Base-by-base conservation (phyloP, 2,797 vertebrate genomes). In the Notolepis coatsorum region DNA sequence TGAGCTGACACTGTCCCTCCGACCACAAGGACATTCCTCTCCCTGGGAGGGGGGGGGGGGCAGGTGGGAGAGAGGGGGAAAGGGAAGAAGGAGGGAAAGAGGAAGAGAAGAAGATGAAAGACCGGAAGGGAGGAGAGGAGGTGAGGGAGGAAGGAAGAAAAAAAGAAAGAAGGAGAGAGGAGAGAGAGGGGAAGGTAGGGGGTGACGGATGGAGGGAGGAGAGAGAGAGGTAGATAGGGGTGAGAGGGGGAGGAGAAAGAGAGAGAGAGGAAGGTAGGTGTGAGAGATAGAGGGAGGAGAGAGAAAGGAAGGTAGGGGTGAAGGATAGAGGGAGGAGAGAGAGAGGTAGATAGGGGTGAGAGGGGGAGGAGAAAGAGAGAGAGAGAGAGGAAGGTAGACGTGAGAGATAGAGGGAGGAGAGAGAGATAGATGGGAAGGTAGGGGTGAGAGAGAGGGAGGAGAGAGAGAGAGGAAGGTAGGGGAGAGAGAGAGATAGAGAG, bases 1-100 rank as follows among this genome's bases (percentile, higher is more conserved):
- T 77, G 89, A 73, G 45, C 41, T 73, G 68, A 75, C 81, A 15
- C 66, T 56, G 84, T 86, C 63, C 84, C 18, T 84, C 70, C 66
- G 66, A 65, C 51, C 54, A 61, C 82, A 84, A 87, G 74, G 81
- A 73, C 80, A 50, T 41, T 80, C 68, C 62, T 68, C 77, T 35
- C 75, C 6, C 21, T 48, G 67, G 71, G 79, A 79, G 67, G 60
- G n/a, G n/a, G 38, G 7, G 2, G 17, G 17, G 9, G 39, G 17
- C 10, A 12, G 9, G 6, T 47, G 33, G n/a, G 33, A 37, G 35
- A n/a, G 2, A 4, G 33, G 5, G 33, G 33, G 33, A 3, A 1
- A 4, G 1, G 33, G 10, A n/a, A n/a, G 35, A 10, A 37, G 35
- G 12, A n/a, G 6, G 35, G 15, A n/a, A 5, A 37, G 13, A n/a